Evolutionary conservation across 2,113 vertebrate genomes (phyloP).

Genomic region (Campylorhamphus procurvoides): DNA sequence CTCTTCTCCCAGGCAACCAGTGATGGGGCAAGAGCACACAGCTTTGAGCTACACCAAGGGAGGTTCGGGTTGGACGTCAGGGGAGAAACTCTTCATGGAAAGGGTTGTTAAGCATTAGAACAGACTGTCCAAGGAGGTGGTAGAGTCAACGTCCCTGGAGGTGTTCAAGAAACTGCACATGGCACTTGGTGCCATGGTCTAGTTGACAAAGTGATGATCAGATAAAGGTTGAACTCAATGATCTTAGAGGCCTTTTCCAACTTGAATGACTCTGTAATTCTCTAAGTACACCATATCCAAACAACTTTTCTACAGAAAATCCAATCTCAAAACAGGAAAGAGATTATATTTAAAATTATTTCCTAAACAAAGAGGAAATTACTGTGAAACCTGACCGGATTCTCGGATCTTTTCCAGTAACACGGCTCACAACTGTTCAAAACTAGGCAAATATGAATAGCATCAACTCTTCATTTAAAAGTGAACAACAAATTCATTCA

Average conservation of each 20-base stretch:
- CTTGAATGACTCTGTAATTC: not conserved
- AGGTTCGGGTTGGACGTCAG: not conserved
- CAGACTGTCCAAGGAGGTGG: not conserved
- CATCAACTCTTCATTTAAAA: not conserved
- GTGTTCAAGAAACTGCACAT: not conserved
- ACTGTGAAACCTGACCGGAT: not conserved
- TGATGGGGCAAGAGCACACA: rapidly evolving
- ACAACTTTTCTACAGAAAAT: not conserved
- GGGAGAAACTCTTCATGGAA: not conserved
- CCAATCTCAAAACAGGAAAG: not conserved
- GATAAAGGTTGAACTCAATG: not conserved
- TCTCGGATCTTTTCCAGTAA: not conserved
- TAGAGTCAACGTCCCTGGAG: not conserved
- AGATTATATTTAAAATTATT: not conserved
- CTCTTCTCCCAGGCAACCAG: not conserved
- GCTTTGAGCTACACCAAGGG: not conserved
- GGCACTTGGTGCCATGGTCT: not conserved
- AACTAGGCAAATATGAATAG: not conserved
- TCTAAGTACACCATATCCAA: not conserved
- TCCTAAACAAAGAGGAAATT: not conserved
- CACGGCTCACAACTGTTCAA: not conserved
- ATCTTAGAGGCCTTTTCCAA: not conserved
- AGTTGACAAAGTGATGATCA: not conserved
- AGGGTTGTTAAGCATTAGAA: not conserved
- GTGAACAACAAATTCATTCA: not conserved